Conservation (phyloP, 1,140 invertebrate species). For the Drosophila serrata region DNA sequence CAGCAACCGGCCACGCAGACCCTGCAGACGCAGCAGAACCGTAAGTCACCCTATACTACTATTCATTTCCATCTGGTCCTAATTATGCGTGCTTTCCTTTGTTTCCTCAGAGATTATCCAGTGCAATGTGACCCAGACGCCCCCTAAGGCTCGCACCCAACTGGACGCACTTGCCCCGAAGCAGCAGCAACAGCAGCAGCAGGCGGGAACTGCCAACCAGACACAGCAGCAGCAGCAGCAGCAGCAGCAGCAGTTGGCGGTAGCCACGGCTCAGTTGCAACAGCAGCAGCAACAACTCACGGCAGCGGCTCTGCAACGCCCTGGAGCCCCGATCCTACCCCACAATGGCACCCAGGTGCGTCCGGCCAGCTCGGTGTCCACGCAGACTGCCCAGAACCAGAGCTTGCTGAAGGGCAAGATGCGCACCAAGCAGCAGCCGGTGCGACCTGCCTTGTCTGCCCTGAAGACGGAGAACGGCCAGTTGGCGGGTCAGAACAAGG, state of each 20-base stretch:
- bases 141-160: constrained; percentile 70
- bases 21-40: constrained; percentile 80
- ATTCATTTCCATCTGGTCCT: constrained; percentile 32
- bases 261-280: constrained; percentile 58
- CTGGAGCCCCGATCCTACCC: constrained; percentile 86
- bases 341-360: constrained; percentile 88
- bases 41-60: constrained; percentile 51
- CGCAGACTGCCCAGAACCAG: constrained; percentile 88
- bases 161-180: constrained; percentile 74
- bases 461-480: constrained; percentile 88
- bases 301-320: constrained; percentile 60
- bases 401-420: constrained; percentile 80
- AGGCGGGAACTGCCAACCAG: constrained; percentile 36
- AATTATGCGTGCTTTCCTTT: background rate
- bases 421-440: constrained; percentile 85
- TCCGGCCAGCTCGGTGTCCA: constrained; percentile 91
- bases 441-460: constrained; percentile 87
- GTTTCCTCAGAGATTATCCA: constrained; percentile 77
- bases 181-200: constrained; percentile 65
- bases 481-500: constrained; percentile 86
- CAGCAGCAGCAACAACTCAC: constrained; percentile 65
- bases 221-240: constrained; percentile 56
- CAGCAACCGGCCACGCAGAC: constrained; percentile 90
- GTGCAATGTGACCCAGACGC: constrained; percentile 82
- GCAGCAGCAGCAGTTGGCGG: constrained; percentile 49